These are phyloP conservation scores for Siphonodentalium dalli DNA, from an alignment of 2,888 invertebrate species.

Conservation along the genomic window DNA sequence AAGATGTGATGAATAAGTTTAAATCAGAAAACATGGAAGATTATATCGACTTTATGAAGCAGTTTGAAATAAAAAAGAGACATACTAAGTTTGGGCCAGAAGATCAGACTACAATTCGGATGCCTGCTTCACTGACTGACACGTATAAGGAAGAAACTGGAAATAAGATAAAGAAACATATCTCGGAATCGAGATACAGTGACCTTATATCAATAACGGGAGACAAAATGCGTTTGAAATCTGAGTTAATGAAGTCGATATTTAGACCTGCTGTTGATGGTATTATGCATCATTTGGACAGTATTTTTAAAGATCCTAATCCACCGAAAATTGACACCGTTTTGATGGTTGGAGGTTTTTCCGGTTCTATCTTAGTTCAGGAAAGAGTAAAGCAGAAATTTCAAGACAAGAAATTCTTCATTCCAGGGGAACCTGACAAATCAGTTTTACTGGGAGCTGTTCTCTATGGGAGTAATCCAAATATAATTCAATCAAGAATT, in stretches of 20 bases:
- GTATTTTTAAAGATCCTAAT: constrained; percentile 7
- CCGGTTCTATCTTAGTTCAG: constrained; percentile 14
- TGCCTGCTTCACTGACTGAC: too few species aligned
- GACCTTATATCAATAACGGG: neutral
- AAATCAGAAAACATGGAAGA: too few species aligned
- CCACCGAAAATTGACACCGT: constrained; percentile 4
- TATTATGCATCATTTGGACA: constrained; percentile 9
- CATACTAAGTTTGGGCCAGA: too few species aligned
- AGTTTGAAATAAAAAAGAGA: too few species aligned
- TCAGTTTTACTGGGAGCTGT: constrained; percentile 22
- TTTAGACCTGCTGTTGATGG: constrained; percentile 5
- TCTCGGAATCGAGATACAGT: neutral
- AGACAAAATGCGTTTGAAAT: constrained; percentile 17
- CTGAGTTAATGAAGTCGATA: constrained; percentile 10
- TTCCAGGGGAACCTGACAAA: constrained; percentile 14
- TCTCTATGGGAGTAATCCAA: constrained; percentile 14
- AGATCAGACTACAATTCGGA: too few species aligned
- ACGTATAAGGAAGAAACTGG: too few species aligned
- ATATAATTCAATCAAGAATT: constrained; percentile 14
- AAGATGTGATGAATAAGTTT: too few species aligned
- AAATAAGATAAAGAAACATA: too few species aligned
- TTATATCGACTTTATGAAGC: too few species aligned
- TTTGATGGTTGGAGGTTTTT: constrained; percentile 20
- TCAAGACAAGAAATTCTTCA: constrained; percentile 7
- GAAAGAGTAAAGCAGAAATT: constrained; percentile 11